These are phyloP conservation scores for Ptyas mucosa DNA, from an alignment of 2,113 vertebrate species.

Conservation along the genomic window DNA sequence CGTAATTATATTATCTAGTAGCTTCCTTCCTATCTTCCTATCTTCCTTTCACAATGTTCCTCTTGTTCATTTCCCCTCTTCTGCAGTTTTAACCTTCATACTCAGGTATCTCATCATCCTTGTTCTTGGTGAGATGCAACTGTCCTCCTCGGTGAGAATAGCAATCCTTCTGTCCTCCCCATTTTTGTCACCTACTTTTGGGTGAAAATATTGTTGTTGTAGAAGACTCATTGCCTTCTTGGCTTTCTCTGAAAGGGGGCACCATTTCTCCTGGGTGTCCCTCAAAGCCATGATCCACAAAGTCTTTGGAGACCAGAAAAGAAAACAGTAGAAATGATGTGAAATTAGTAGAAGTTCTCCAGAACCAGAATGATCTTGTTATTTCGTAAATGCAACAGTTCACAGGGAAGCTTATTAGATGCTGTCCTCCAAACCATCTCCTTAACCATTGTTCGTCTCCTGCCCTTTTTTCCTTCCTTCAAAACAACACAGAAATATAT, in stretches of 20 bases:
- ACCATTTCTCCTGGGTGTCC: slow-evolving; percentile 25
- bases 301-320: slow-evolving; percentile 28
- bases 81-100: not conserved
- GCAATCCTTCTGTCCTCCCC: not conserved
- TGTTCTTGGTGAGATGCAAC: not conserved
- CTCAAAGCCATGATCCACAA: slow-evolving; percentile 43
- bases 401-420: slow-evolving; percentile 62
- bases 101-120: not conserved
- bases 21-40: not conserved
- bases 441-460: too few species aligned
- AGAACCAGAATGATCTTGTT: slow-evolving; percentile 65
- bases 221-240: not conserved
- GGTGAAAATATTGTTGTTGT: not conserved
- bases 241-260: fast-evolving
- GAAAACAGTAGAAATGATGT: slow-evolving; percentile 14
- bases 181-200: not conserved
- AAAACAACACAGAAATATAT: slow-evolving; percentile 40
- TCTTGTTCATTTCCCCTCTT: not conserved
- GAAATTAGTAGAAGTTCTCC: slow-evolving; percentile 47
- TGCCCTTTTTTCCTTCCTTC: slow-evolving; percentile 44
- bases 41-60: not conserved
- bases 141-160: not conserved
- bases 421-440: not conserved
- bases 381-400: slow-evolving; percentile 56
- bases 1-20: too few species aligned